These are phyloP conservation scores for Diplodus sargus DNA, from an alignment of 2,797 vertebrate genomes.

Conservation along the genomic window DNA sequence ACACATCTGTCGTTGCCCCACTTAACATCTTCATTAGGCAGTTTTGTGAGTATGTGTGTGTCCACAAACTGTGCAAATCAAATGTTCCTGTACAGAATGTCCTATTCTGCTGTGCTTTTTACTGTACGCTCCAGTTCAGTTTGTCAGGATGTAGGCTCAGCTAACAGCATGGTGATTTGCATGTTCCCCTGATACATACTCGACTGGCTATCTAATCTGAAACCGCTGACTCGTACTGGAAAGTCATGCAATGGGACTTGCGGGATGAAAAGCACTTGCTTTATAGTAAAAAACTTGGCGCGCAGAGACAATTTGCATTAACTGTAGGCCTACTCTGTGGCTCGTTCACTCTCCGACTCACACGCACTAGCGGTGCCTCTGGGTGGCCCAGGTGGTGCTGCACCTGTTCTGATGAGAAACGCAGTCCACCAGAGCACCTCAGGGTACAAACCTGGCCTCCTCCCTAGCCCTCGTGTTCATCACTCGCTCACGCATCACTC, in stretches of 20 bases:
- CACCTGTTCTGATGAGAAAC: constrained; percentile 79
- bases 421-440: constrained; percentile 66
- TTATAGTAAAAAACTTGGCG: constrained; percentile 55
- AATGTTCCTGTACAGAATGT: constrained; percentile 80
- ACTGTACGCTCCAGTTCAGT: constrained; percentile 81
- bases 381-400: constrained; percentile 84
- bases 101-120: constrained; percentile 76
- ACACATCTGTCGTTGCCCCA: constrained; percentile 71
- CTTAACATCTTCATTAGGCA: constrained; percentile 76
- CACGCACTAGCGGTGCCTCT: constrained; percentile 73
- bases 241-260: constrained; percentile 77
- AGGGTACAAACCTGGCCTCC: constrained; percentile 69
- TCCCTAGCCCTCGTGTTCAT: constrained; percentile 54
- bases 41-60: constrained; percentile 62
- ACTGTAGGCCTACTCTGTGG: constrained; percentile 53
- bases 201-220: constrained; percentile 78
- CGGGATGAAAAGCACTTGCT: constrained; percentile 64
- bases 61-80: constrained; percentile 71
- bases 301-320: constrained; percentile 66
- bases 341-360: constrained; percentile 55
- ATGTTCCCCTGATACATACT: constrained; percentile 81
- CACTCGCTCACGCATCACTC: constrained; percentile 61
- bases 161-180: constrained; percentile 82
- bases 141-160: constrained; percentile 76
- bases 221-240: constrained; percentile 76